A percentile compares a stretch with the other conserved stretches of the same genome.
phyloP scores from a whole-genome alignment of 1,140 invertebrate genomes.

The Heliothis virescens region DNA sequence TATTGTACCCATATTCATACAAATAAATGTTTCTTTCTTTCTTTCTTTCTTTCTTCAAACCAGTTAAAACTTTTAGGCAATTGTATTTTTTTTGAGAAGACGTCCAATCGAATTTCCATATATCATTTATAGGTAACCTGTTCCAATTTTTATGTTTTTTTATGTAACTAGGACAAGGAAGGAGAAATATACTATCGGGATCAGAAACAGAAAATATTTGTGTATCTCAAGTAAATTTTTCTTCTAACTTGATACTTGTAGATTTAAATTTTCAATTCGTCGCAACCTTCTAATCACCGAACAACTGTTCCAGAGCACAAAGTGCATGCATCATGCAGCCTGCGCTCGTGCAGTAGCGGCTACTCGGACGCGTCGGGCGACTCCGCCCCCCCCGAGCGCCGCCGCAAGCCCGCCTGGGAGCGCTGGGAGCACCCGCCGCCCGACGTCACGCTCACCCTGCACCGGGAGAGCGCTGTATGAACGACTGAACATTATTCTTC shows the following conservation, averaged over 20 bases:
- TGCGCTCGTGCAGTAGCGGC: conserved; percentile 76
- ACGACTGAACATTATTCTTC: neutral
- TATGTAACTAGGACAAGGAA: too few relatives aligned
- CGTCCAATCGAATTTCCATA: too few relatives aligned
- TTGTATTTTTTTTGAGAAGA: too few relatives aligned
- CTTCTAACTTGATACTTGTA: neutral
- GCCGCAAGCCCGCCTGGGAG: conserved; percentile 67
- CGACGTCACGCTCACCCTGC: conserved; percentile 76
- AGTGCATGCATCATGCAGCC: conserved; percentile 68
- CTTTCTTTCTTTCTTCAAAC: too few relatives aligned
- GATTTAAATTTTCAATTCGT: neutral
- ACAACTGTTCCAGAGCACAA: conserved; percentile 68
- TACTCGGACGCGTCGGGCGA: conserved; percentile 75
- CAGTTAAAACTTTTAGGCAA: too few relatives aligned
- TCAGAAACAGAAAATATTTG: too few relatives aligned
- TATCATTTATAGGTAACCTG: too few relatives aligned
- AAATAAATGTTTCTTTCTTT: too few relatives aligned
- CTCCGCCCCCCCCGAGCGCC: conserved; percentile 63
- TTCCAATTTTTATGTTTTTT: too few relatives aligned
- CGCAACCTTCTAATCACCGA: neutral
- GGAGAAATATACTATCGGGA: too few relatives aligned
- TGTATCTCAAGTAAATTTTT: too few relatives aligned
- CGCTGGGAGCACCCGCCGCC: conserved; percentile 73
- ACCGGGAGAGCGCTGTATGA: conserved; percentile 77
- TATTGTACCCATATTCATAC: too few relatives aligned